phyloP scores from a whole-genome alignment of 2,888 invertebrate species.

The Limnephilus lunatus region DNA sequence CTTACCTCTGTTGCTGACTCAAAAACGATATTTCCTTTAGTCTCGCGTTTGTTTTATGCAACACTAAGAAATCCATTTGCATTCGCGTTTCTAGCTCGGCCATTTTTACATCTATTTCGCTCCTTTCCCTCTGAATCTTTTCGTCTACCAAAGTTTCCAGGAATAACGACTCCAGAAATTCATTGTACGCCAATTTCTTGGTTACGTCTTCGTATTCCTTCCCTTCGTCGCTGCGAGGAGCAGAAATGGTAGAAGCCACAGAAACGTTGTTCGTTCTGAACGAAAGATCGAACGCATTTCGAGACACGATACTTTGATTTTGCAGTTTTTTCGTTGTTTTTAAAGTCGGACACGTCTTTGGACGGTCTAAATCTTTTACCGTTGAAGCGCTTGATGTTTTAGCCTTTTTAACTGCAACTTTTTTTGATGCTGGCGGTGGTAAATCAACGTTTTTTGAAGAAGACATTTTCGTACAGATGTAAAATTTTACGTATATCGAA shows the following conservation, averaged over 20 bases:
- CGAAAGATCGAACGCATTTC: slow-evolving; percentile 2
- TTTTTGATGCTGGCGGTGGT: not conserved
- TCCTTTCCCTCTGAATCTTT: slow-evolving; percentile 73
- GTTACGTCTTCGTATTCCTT: slow-evolving; percentile 71
- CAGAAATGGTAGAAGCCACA: slow-evolving; percentile 63
- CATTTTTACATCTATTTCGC: slow-evolving; percentile 74
- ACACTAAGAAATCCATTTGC: slow-evolving; percentile 72
- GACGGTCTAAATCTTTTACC: not conserved
- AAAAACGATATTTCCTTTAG: slow-evolving; percentile 75
- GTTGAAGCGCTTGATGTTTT: not conserved
- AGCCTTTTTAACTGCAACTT: not conserved
- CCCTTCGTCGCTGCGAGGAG: slow-evolving; percentile 67
- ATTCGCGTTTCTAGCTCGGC: slow-evolving; percentile 73
- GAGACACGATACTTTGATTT: not conserved
- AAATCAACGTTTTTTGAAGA: slow-evolving; percentile 17
- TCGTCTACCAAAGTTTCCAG: slow-evolving; percentile 73
- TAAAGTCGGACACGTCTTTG: not conserved
- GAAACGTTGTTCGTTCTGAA: not conserved
- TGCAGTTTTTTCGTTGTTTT: not conserved
- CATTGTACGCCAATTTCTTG: slow-evolving; percentile 71
- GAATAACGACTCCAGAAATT: slow-evolving; percentile 68
- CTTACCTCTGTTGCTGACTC: slow-evolving; percentile 74
- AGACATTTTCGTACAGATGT: not conserved
- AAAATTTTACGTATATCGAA: not conserved
- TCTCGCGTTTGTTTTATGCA: slow-evolving; percentile 74